These are phyloP conservation scores for Protophormia terraenovae DNA, from an alignment of 2,888 invertebrate genomes.

Conservation along the genomic window DNA sequence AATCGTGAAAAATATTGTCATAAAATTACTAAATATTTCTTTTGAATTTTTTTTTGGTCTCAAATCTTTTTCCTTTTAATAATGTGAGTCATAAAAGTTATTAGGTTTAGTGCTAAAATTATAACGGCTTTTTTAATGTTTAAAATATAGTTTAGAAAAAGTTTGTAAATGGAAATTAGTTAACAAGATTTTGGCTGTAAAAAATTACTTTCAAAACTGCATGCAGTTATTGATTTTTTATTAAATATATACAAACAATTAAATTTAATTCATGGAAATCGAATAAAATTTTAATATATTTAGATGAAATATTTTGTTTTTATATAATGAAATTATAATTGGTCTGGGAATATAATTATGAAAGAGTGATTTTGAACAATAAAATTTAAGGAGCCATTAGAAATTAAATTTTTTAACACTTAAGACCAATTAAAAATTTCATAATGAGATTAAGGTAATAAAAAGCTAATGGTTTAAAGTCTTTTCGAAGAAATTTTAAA, in stretches of 20 bases:
- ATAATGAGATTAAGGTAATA: background rate
- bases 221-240: background rate
- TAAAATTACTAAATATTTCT: constrained; percentile 9
- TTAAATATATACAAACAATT: constrained; percentile 6
- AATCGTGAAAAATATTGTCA: constrained; percentile 34
- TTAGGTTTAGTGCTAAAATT: constrained; percentile 1
- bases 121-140: background rate
- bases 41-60: background rate
- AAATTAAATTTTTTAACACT: background rate
- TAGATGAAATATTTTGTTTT: background rate
- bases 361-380: background rate
- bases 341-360: background rate
- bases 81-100: background rate
- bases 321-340: background rate
- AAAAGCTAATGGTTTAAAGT: background rate
- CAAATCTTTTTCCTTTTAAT: background rate
- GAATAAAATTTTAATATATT: background rate
- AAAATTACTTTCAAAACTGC: background rate
- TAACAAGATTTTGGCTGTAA: too few species aligned
- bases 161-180: too few species aligned
- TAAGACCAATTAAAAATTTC: background rate
- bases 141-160: too few species aligned
- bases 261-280: constrained; percentile 17
- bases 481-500: too few species aligned
- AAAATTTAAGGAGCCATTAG: background rate